Base-by-base conservation (phyloP, 2,888 invertebrate genomes). In the Anagyrus pseudococci region DNA sequence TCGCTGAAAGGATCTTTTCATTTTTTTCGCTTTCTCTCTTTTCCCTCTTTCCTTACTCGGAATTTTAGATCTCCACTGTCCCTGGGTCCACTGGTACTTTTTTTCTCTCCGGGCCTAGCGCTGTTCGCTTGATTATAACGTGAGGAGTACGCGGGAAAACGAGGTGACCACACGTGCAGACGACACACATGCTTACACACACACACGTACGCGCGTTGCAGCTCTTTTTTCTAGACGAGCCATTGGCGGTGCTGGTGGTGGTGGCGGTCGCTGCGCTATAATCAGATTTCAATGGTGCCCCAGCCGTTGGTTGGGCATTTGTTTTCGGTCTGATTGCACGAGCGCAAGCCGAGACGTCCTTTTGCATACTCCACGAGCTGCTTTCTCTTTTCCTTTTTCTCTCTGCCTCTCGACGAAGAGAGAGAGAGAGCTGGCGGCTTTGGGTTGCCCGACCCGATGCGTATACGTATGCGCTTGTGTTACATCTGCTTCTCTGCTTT, bases 1-100 rank as follows among this genome's bases (percentile, higher is more conserved):
- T 52, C 41, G 54, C 55, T 52, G 29, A 59, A 56, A 52, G 59
- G 46, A 64, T 59, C 55, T 64, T 64, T 59, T 64, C 55, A 59
- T 64, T 54, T 59, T 52, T 64, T 52, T n/a, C 6, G 22, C 41
- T 15, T 10, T 20, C 22, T 22, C 19, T 17, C 43, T 43, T 44
- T 17, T 54, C 37, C 19, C 29, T 33, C 22, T 33, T 22, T 41
- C 8, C 49, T 20, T 37, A 29, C 26, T n/a, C 41, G n/a, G 15
- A 19, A 23, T 37, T 52, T n/a, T n/a, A 4, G 2, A n/a, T 19
- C 17, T 17, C 6, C 26, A 25, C 29, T 25, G 25, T 26, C 25
- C 25, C n/a, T 15, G 7, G n/a, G 8, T 4, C 2, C 10, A n/a
- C 10, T 0, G 33, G 25, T 41, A 55, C 43, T 55, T 44, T 37